Evolutionary conservation across 2,113 vertebrate species (phyloP).

Genomic region (Osmerus eperlanus): DNA sequence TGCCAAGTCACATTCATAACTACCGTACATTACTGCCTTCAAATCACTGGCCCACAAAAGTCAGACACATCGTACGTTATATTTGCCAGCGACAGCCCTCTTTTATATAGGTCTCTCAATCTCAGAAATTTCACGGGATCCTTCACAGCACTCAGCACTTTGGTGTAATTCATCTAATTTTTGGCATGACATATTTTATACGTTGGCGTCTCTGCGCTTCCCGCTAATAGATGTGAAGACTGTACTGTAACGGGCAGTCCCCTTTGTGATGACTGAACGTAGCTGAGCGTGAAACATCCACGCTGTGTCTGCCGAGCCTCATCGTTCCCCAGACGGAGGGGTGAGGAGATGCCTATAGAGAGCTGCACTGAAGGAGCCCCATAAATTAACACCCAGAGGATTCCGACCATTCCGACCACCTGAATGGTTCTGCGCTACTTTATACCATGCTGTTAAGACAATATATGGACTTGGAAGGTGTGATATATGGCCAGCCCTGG

Average conservation of each 20-base stretch:
- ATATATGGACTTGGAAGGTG: conserved; percentile 47
- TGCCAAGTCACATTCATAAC: conserved; percentile 2
- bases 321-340: neutral
- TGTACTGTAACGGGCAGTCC: conserved; percentile 8
- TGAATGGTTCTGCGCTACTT: conserved; percentile 49
- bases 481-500: conserved; percentile 52
- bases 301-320: conserved; percentile 7
- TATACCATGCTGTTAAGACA: conserved; percentile 60
- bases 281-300: conserved; percentile 35
- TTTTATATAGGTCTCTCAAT: conserved; percentile 43
- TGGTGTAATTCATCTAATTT: conserved; percentile 29
- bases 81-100: conserved; percentile 25
- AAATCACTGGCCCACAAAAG: conserved; percentile 39
- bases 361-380: conserved; percentile 12
- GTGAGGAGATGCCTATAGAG: conserved; percentile 3
- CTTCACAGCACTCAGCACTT: conserved; percentile 41
- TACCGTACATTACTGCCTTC: conserved; percentile 27
- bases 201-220: conserved; percentile 24
- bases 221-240: neutral
- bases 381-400: conserved; percentile 50
- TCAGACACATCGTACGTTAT: conserved; percentile 21
- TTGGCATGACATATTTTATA: conserved; percentile 14
- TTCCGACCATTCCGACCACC: conserved; percentile 21
- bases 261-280: conserved; percentile 28
- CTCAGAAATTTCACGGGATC: conserved; percentile 49